These are phyloP conservation scores for Arizona elegans DNA, from an alignment of 2,113 vertebrate genomes.

Conservation along the genomic window DNA sequence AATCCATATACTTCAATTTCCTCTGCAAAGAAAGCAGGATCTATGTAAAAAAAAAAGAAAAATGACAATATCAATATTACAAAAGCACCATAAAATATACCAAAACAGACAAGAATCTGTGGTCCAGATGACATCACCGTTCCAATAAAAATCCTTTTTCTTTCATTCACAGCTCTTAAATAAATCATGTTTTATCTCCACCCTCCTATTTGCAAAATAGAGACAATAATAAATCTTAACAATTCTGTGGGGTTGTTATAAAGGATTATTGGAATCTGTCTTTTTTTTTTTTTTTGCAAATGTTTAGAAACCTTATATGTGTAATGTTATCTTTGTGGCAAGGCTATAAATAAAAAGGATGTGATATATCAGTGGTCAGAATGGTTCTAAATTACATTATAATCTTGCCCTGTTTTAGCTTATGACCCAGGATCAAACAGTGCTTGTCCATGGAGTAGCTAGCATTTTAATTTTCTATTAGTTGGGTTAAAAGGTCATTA, in stretches of 20 bases:
- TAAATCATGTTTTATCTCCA: not conserved
- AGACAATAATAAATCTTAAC: too few species aligned
- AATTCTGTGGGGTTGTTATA: not conserved
- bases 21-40: not conserved
- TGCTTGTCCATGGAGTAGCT: not conserved
- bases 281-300: not conserved
- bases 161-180: not conserved
- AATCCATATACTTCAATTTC: not conserved
- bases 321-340: not conserved
- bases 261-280: too few species aligned
- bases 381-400: not conserved
- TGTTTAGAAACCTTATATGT: not conserved
- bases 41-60: not conserved
- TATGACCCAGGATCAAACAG: not conserved
- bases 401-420: not conserved
- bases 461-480: not conserved
- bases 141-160: not conserved
- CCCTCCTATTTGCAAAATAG: not conserved
- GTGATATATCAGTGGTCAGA: not conserved
- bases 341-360: not conserved
- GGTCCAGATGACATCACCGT: not conserved
- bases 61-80: not conserved
- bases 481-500: slow-evolving; percentile 18
- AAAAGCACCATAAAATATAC: not conserved
- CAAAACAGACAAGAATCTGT: not conserved